Conservation (phyloP, 2,113 vertebrate genomes). For the Laticauda laticaudata region DNA sequence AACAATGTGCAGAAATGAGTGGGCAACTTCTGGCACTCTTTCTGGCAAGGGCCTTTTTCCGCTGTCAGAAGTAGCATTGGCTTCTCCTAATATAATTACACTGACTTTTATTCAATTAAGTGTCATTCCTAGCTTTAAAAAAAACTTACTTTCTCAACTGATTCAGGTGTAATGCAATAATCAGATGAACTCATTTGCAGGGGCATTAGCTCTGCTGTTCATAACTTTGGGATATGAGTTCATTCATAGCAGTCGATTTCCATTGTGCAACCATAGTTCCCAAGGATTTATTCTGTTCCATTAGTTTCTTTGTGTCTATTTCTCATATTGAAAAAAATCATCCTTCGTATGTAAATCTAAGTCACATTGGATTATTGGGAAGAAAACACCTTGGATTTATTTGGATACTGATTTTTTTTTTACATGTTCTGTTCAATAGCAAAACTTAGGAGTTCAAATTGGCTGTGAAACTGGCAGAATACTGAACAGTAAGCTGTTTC, state of each 20-base stretch:
- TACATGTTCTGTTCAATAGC: conserved; percentile 20
- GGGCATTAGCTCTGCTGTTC: conserved; percentile 89
- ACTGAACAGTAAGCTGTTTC: neutral
- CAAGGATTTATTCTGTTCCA: conserved; percentile 77
- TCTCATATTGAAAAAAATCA: conserved; percentile 73
- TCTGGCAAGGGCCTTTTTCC: conserved; percentile 82
- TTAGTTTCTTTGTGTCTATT: conserved; percentile 79
- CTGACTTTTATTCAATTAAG: conserved; percentile 99
- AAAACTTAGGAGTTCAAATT: neutral
- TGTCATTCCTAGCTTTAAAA: conserved; percentile 85
- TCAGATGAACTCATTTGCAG: conserved; percentile 91
- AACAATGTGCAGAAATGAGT: conserved; percentile 79
- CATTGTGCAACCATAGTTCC: conserved; percentile 82
- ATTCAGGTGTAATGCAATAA: conserved; percentile 99
- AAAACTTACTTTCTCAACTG: conserved; percentile 96
- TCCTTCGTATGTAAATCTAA: conserved; percentile 53
- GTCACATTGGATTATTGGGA: neutral
- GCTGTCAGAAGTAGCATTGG: conserved; percentile 92
- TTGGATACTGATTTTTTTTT: conserved; percentile 7
- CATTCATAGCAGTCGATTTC: conserved; percentile 83
- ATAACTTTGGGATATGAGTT: conserved; percentile 78
- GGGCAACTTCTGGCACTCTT: conserved; percentile 76
- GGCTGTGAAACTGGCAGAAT: neutral
- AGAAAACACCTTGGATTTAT: conserved; percentile 36
- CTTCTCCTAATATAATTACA: conserved; percentile 92